These are phyloP conservation scores for Ctenosaura bakeri DNA, from an alignment of 2,797 vertebrate genomes.

Conservation along the genomic window DNA sequence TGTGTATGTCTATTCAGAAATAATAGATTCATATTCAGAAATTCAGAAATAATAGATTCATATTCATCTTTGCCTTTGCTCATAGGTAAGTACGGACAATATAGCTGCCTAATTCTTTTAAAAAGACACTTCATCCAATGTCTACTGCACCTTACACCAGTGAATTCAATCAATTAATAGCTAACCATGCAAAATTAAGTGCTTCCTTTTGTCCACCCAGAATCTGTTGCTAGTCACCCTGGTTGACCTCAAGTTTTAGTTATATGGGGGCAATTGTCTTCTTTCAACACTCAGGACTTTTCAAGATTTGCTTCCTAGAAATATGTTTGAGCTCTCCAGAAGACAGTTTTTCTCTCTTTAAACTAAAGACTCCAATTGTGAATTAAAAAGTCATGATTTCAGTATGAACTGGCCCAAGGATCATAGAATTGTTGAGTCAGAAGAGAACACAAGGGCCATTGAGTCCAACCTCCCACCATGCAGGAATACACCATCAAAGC, in stretches of 20 bases:
- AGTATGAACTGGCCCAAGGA: neutral
- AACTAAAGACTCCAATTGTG: neutral
- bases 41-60: too few relatives aligned
- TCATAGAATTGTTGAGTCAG: too few relatives aligned
- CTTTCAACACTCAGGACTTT: neutral
- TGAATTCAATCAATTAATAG: neutral
- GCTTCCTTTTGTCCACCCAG: neutral
- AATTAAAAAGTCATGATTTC: neutral
- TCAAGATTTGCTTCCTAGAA: neutral
- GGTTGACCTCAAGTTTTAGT: neutral
- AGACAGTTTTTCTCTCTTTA: neutral
- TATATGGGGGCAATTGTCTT: neutral
- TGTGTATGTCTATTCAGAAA: too few relatives aligned
- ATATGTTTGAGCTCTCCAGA: neutral
- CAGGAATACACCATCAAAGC: too few relatives aligned
- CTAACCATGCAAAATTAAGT: neutral
- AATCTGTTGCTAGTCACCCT: neutral
- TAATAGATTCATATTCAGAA: too few relatives aligned
- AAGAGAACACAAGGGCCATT: neutral
- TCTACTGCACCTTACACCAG: neutral
- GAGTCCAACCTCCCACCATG: too few relatives aligned
- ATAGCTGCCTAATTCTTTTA: neutral
- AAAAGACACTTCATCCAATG: too few relatives aligned
- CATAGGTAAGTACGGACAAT: neutral
- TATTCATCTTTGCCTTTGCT: too few relatives aligned